phyloP scores from a whole-genome alignment of 2,888 invertebrate genomes.

The Trichopria drosophilae region DNA sequence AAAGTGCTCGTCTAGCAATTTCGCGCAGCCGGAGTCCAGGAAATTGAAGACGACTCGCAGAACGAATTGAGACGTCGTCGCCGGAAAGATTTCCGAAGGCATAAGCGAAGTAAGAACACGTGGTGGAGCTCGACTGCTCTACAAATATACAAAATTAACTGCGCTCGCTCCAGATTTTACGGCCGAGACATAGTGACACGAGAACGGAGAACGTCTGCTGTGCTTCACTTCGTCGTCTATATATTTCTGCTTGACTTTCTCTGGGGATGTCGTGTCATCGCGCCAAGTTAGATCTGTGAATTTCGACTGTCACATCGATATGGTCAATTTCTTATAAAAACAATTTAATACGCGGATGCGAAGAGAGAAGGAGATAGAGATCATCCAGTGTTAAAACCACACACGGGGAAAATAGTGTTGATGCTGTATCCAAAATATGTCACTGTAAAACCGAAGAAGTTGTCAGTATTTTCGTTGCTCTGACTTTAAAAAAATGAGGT shows the following conservation, averaged over 20 bases:
- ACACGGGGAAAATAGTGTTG: too few species aligned
- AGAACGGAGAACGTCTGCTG: not conserved
- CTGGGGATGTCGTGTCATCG: too few species aligned
- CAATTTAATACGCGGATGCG: not conserved
- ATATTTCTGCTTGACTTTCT: too few species aligned
- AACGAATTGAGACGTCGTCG: not conserved
- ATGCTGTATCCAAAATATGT: too few species aligned
- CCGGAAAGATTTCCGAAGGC: not conserved
- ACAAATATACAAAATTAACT: constrained; percentile 55
- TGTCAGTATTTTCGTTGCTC: too few species aligned
- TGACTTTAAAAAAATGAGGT: too few species aligned
- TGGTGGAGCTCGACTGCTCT: constrained; percentile 35
- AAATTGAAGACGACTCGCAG: not conserved
- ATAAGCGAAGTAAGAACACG: constrained; percentile 28
- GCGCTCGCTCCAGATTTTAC: constrained; percentile 43
- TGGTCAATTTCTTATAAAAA: constrained; percentile 13
- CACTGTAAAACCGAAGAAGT: too few species aligned
- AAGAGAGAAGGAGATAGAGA: not conserved
- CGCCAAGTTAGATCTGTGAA: too few species aligned
- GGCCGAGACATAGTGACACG: constrained; percentile 38
- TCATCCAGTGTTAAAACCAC: too few species aligned
- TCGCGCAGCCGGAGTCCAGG: too few species aligned
- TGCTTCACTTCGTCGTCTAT: not conserved
- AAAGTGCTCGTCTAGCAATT: too few species aligned
- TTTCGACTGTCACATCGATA: not conserved